These are phyloP conservation scores for Sitobion miscanthi DNA, from an alignment of 1,140 invertebrate genomes.

Conservation along the genomic window DNA sequence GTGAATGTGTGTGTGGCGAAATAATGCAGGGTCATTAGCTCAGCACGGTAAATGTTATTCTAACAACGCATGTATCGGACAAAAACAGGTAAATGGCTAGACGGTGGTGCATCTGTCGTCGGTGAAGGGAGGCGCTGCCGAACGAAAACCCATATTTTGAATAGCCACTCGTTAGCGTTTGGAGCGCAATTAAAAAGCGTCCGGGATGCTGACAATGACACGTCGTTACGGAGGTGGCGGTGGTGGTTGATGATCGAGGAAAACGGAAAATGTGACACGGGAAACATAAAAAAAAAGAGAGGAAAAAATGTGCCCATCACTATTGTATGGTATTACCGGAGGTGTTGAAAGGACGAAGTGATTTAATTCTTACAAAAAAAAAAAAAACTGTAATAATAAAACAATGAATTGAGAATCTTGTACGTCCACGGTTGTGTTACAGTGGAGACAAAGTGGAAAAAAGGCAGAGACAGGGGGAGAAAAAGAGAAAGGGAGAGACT, in stretches of 20 bases:
- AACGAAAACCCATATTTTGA: slow-evolving; percentile 22
- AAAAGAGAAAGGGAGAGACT: neutral
- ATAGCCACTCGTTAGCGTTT: slow-evolving; percentile 43
- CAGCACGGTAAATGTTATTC: neutral
- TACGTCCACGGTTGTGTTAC: too few species aligned
- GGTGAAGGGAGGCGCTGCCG: neutral
- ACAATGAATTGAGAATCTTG: neutral
- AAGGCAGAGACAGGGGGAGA: neutral
- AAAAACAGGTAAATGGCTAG: slow-evolving; percentile 41
- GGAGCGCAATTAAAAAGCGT: slow-evolving; percentile 47
- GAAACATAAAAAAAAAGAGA: neutral
- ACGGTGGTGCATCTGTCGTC: neutral
- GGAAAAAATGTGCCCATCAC: neutral
- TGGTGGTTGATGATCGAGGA: neutral
- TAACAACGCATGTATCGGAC: slow-evolving; percentile 1
- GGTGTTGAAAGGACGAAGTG: neutral
- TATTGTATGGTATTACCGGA: neutral
- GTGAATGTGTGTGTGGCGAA: neutral
- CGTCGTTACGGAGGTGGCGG: neutral
- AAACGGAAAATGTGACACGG: neutral
- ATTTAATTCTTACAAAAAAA: neutral
- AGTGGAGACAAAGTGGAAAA: neutral
- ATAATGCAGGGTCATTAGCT: slow-evolving; percentile 47
- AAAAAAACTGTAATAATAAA: neutral
- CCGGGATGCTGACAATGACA: slow-evolving; percentile 40